Base-by-base conservation (phyloP, 2,113 vertebrate genomes). In the Notechis scutatus region DNA sequence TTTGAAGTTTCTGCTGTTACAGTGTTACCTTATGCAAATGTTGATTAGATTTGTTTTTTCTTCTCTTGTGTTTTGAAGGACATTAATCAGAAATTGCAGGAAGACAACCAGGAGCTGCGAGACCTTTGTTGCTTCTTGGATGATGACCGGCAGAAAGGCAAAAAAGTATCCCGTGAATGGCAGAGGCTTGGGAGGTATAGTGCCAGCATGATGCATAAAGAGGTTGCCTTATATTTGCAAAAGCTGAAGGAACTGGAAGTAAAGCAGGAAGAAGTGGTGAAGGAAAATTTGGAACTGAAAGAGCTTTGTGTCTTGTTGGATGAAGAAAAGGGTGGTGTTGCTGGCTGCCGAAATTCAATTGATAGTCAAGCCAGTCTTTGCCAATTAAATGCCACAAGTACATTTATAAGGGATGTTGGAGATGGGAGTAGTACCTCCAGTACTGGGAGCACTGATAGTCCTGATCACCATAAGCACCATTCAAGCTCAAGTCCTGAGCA, bases 41-140 rank as follows among this genome's bases (percentile, higher is more conserved):
- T 14, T 90, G 85, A 94, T 81, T 54, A 88, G 88, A 11, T 81
- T 0, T 50, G 11, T 56, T 23, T 91, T 93, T 18, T 94, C 85
- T 56, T 89, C n/a, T 81, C 1, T 97, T 52, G 87, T 96, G 92
- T 96, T 95, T 97, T 97, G 47, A 97, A 99, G 99, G 99, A 99
- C 59, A 98, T 99, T 96, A 99, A 99, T 97, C 99, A 99, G 98
- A 99, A 99, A 95, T 98, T 99, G 92, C 99, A 99, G 96, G 98
- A 99, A 95, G 99, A 99, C 96, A 99, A 99, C 98, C 99, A 99
- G 95, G 99, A 99, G 81, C 98, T 99, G 96, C 96, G 99, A 93
- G 99, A 99, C 95, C 98, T 99, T 50, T 99, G 99, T 97, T 99
- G 99, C 93, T 99, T 99, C 96, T 97, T 99, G 96, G 99, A 99